phyloP scores from a whole-genome alignment of 2,113 vertebrate genomes.

The Nannobrachium achirus region DNA sequence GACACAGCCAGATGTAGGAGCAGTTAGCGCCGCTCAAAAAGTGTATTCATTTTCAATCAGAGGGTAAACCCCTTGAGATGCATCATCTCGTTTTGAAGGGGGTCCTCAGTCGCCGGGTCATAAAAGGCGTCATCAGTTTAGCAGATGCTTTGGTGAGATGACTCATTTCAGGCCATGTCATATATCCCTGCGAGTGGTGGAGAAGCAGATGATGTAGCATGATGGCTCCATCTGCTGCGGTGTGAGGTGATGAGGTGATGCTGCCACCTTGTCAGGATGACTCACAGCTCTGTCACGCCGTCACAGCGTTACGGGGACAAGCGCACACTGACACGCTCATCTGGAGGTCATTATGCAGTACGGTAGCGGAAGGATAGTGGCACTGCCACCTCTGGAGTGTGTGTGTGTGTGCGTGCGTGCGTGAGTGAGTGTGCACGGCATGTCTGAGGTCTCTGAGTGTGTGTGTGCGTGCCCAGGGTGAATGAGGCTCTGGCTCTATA shows the following conservation, averaged over 20 bases:
- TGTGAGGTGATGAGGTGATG: conserved; percentile 24
- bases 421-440: neutral
- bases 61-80: too few species aligned
- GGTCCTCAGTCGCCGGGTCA: too few species aligned
- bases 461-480: neutral
- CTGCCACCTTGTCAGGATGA: conserved; percentile 38
- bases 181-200: too few species aligned
- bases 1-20: too few species aligned
- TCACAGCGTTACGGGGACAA: conserved; percentile 40
- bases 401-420: neutral
- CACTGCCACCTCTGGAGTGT: neutral
- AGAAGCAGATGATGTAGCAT: neutral
- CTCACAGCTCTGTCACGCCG: conserved; percentile 18
- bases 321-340: conserved; percentile 31
- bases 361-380: conserved; percentile 13
- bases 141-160: neutral
- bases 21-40: too few species aligned
- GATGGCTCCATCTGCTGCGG: conserved; percentile 20
- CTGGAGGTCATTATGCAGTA: conserved; percentile 30
- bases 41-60: too few species aligned
- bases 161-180: too few species aligned
- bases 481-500: too few species aligned
- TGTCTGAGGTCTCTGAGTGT: too few species aligned
- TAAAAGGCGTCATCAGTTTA: neutral
- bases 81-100: too few species aligned